These are phyloP conservation scores for Agelaius tricolor DNA, from an alignment of 2,113 vertebrate genomes.

Conservation along the genomic window DNA sequence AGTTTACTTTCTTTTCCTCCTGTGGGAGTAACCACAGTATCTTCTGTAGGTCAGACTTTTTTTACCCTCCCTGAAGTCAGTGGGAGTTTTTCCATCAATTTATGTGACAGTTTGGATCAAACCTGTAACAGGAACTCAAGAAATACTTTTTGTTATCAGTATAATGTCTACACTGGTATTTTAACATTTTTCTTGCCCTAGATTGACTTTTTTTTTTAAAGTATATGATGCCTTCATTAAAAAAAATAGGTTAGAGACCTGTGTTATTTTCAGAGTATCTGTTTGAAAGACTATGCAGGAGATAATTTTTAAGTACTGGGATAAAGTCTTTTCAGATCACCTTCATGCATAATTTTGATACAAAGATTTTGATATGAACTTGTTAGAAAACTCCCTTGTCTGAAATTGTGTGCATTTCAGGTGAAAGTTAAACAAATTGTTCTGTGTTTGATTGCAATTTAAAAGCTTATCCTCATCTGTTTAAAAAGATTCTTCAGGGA, in stretches of 20 bases:
- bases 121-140: background rate
- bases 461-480: background rate
- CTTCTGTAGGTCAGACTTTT: background rate
- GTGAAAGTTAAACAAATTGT: background rate
- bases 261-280: background rate
- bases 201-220: background rate
- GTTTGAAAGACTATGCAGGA: conserved; percentile 32
- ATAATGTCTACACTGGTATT: background rate
- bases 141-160: background rate
- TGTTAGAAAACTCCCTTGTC: background rate
- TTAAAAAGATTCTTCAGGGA: conserved; percentile 45
- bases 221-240: background rate
- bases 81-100: background rate
- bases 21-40: background rate
- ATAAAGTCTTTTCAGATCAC: conserved; percentile 1
- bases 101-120: background rate
- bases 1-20: background rate
- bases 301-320: conserved; percentile 12
- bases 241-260: background rate
- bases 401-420: conserved; percentile 10
- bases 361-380: conserved; percentile 36
- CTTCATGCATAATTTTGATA: conserved; percentile 38
- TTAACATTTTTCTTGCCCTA: background rate
- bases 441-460: background rate
- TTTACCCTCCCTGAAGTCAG: background rate